Evolutionary conservation across 2,113 vertebrate species (phyloP), one percentile per base, ranked within the genome.

Genomic region (Pionites leucogaster): DNA sequence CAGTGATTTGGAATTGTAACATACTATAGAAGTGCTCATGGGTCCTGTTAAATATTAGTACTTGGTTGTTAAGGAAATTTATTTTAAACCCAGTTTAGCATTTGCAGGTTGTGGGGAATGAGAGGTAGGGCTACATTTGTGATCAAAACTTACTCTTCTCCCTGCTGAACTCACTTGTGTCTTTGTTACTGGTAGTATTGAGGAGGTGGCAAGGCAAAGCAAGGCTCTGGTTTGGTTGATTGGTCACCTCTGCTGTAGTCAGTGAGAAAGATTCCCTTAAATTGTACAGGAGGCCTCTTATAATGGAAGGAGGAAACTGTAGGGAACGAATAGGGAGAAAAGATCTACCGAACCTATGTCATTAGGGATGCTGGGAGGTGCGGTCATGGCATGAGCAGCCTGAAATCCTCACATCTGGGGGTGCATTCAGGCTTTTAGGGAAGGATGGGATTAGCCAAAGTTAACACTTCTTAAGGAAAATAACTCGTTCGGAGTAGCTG

Each of bases 41-140:
- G 92, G 90, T 92, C 92, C 82, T 91, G 82, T 88, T 96, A 95
- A 96, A 92, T 89, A 82, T 80, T 96, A 89, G 88, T 63, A 87
- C 82, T 93, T 89, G 79, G 59, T 87, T 86, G 70, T 85, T 89
- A 87, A 95, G 82, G 71, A 79, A 94, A 95, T 83, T 76, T 75
- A 33, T 85, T 93, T 95, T 76, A 77, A 91, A 97, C 79, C 50
- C 44, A 82, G 64, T 86, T 82, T 62, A 88, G 28, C 46, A 4
- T 84, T 72, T 91, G 52, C 80, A 95, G 92, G 52, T 41, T 86
- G 11, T 44, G 52, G 23, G 39, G 55, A 90, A 52, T 47, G 62
- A 76, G 70, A 79, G 64, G 69, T 57, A 79, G 42, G 68, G 62
- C 81, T 64, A 14, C 27, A 11, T 33, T 89, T 41, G 10, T 31